These are phyloP conservation scores for Eledona agricola DNA, from an alignment of 2,888 invertebrate genomes.

Conservation along the genomic window DNA sequence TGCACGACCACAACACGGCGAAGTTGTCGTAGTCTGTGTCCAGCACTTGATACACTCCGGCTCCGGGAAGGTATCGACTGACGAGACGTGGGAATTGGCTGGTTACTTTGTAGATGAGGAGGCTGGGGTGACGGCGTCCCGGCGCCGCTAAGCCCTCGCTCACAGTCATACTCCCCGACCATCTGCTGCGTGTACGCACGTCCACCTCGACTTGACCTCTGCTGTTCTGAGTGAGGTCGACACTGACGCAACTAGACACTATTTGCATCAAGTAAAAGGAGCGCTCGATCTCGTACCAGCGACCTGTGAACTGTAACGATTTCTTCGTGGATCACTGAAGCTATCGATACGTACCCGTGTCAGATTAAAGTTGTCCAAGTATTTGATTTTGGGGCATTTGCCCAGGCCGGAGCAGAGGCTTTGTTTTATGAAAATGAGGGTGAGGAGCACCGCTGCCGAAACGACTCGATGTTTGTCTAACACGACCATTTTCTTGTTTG, in stretches of 20 bases:
- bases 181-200: conserved; percentile 71
- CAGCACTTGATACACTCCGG: conserved; percentile 76
- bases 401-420: conserved; percentile 67
- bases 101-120: conserved; percentile 69
- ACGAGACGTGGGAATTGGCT: conserved; percentile 71
- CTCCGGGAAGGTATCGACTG: conserved; percentile 74
- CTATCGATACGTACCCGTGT: conserved; percentile 66
- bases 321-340: conserved; percentile 5
- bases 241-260: conserved; percentile 73
- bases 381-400: conserved; percentile 73
- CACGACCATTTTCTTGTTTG: conserved; percentile 31
- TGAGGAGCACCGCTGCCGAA: conserved; percentile 4
- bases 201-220: conserved; percentile 69
- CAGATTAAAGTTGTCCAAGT: conserved; percentile 72
- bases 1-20: conserved; percentile 79
- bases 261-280: conserved; percentile 80
- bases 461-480: conserved; percentile 16
- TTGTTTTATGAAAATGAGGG: conserved; percentile 31
- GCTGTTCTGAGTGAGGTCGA: conserved; percentile 68
- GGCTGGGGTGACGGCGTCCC: conserved; percentile 56
- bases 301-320: conserved; percentile 69
- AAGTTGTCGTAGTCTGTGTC: conserved; percentile 77
- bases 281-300: conserved; percentile 80
- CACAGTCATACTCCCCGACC: conserved; percentile 71
- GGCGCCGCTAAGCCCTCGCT: conserved; percentile 73